A percentile compares a stretch with the other conserved stretches of the same genome.
phyloP scores from a whole-genome alignment of 2,888 invertebrate genomes.

The Melanostoma mellinum region DNA sequence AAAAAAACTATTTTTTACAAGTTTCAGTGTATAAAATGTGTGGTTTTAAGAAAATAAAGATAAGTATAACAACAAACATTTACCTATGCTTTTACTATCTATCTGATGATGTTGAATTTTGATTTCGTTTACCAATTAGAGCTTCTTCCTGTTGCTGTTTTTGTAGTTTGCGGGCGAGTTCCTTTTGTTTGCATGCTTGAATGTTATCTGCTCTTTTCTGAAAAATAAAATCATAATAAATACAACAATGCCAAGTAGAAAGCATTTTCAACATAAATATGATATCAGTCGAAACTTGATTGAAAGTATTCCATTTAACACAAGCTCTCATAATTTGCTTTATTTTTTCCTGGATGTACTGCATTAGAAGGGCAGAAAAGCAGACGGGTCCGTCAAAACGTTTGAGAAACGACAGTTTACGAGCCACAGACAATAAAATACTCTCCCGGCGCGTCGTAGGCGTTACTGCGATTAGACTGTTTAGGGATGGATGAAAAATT shows the following conservation, averaged over 20 bases:
- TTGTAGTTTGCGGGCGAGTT: constrained; percentile 79
- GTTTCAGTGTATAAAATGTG: constrained; percentile 35
- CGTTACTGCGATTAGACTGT: no score
- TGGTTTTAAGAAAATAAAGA: constrained; percentile 29
- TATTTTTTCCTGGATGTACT: no score
- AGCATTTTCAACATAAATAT: no score
- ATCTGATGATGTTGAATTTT: constrained; percentile 64
- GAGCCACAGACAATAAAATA: no score
- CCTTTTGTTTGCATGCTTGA: constrained; percentile 80
- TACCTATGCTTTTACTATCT: constrained; percentile 53
- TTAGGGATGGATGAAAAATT: no score
- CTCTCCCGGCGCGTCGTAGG: no score
- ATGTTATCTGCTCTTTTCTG: constrained; percentile 81
- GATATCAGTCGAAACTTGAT: not conserved
- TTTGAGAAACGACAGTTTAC: no score
- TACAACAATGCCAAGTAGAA: constrained; percentile 5
- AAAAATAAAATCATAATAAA: constrained; percentile 70
- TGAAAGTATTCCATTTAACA: no score
- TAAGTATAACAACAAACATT: constrained; percentile 24
- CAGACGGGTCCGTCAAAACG: no score
- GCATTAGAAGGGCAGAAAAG: no score
- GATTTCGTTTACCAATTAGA: constrained; percentile 77
- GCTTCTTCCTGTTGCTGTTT: constrained; percentile 81
- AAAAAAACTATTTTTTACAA: constrained; percentile 42
- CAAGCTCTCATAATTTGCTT: no score